These are phyloP conservation scores for Nyctibius bracteatus DNA, from an alignment of 2,113 vertebrate genomes.

Conservation along the genomic window DNA sequence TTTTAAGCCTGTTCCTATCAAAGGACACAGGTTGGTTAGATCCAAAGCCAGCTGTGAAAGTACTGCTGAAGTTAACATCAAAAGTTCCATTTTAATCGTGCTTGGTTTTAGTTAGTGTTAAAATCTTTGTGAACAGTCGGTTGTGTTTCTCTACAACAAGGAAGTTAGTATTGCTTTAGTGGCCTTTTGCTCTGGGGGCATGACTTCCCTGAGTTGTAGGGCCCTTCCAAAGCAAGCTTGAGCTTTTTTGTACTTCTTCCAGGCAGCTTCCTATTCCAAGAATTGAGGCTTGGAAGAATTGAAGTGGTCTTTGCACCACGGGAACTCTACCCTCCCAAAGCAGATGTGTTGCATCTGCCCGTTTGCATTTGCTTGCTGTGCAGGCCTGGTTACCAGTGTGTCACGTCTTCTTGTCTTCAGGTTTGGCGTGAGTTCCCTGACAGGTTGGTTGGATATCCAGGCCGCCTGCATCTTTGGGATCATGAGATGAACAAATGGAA, in stretches of 20 bases:
- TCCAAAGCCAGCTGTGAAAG: slow-evolving; percentile 21
- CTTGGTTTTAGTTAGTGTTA: not conserved
- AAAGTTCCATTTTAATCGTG: not conserved
- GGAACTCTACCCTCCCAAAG: not conserved
- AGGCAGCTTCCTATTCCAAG: not conserved
- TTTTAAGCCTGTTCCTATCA: not conserved
- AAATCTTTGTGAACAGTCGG: not conserved
- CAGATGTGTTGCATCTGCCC: not conserved
- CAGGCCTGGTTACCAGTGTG: not conserved
- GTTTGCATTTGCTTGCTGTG: not conserved
- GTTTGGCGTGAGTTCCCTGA: slow-evolving; percentile 98
- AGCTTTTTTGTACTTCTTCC: not conserved
- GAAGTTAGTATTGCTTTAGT: not conserved
- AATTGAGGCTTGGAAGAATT: not conserved
- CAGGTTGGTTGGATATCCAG: slow-evolving; percentile 93
- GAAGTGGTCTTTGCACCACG: not conserved
- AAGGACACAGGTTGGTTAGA: not conserved
- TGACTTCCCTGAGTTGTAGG: not conserved
- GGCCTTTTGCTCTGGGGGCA: not conserved
- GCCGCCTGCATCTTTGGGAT: slow-evolving; percentile 96
- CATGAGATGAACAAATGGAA: slow-evolving; percentile 99
- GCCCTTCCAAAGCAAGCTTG: not conserved
- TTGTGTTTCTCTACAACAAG: not conserved
- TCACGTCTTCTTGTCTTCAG: slow-evolving; percentile 51
- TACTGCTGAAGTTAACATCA: not conserved